Evolutionary conservation across 2,113 vertebrate species (phyloP), one percentile per base, ranked within the genome.

Genomic region (Morone chrysops): DNA sequence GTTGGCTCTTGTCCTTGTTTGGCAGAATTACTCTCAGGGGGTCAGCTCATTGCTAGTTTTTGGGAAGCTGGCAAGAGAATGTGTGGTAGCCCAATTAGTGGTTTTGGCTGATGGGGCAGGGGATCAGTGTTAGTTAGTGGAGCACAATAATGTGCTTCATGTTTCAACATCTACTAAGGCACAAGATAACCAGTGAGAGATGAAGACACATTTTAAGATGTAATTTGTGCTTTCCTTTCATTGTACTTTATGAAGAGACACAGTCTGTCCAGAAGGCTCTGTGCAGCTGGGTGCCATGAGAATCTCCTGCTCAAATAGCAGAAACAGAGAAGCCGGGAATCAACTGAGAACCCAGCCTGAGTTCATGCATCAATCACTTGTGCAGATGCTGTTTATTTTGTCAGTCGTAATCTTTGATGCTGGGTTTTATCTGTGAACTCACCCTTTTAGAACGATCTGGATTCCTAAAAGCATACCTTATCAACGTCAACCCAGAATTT

Each of bases 71-170:
- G 88, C 73, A 62, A 6, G 70, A 89, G 63, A 43, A 71, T 70
- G 53, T 84, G 83, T 40, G 53, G 71, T 56, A 16, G 71, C 43
- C 65, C 78, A 87, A 89, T 94, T 92, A 91, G 92, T 91, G 92
- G 90, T 91, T 91, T 80, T 90, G 83, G 81, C 83, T 84, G 78
- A 84, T 80, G 84, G 63, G 40, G 45, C 76, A 60, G 36, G n/a
- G 77, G 79, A 87, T 85, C 83, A 62, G 81, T 80, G 71, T 79
- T 72, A 68, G 81, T 89, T 79, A 85, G 84, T n/a, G 38, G 70
- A 77, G 53, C 76, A 75, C 81, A 81, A 78, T 89, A 74, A 81
- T 67, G 50, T 8, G 45, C 84, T 6, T 82, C 54, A 51, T 75
- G 70, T 80, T 78, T 87, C 71, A 50, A 38, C 59, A 69, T 84